phyloP scores from a whole-genome alignment of 2,113 vertebrate species.

The Pionites leucogaster region DNA sequence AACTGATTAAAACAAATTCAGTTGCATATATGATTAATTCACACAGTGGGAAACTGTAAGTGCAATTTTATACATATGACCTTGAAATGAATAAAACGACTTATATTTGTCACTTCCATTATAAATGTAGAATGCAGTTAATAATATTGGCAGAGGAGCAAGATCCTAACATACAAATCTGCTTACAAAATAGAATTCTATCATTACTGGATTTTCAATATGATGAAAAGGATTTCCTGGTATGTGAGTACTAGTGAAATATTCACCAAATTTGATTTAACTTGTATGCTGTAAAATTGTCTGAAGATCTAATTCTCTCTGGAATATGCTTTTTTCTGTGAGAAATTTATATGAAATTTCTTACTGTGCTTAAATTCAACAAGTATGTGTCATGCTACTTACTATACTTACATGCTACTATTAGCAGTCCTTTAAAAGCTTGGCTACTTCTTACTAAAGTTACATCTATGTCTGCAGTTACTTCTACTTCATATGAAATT shows the following conservation, averaged over 20 bases:
- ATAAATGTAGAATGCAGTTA: background rate
- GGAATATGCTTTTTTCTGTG: background rate
- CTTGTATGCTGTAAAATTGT: background rate
- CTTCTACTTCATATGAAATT: background rate
- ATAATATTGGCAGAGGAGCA: background rate
- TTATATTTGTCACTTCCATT: background rate
- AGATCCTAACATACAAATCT: background rate
- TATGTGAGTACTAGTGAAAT: background rate
- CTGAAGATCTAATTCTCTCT: background rate
- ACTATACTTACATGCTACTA: background rate
- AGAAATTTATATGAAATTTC: background rate
- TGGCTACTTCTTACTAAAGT: background rate
- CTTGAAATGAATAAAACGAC: background rate
- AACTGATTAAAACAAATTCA: background rate
- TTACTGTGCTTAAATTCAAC: background rate
- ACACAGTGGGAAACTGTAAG: background rate
- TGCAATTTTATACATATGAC: background rate
- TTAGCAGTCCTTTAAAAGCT: background rate
- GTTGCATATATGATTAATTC: background rate
- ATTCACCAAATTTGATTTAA: background rate
- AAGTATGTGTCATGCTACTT: background rate
- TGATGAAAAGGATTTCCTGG: background rate
- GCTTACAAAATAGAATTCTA: background rate
- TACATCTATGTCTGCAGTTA: background rate
- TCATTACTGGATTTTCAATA: background rate